These are phyloP conservation scores for Perithous albicinctus DNA, from an alignment of 2,888 invertebrate genomes.

Conservation along the genomic window DNA sequence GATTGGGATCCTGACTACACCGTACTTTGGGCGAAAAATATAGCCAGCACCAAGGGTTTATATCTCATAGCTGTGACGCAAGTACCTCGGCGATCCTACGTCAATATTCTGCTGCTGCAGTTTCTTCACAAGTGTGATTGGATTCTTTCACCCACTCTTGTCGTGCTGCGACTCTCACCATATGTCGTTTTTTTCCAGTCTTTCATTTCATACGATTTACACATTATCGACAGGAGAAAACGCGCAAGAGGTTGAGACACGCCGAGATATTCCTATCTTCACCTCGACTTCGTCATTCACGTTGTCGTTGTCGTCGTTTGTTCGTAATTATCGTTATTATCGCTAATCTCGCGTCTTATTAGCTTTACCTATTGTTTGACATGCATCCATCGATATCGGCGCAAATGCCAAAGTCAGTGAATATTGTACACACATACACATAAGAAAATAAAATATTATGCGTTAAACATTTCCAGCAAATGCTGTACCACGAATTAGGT, in stretches of 20 bases:
- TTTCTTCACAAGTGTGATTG: constrained; percentile 42
- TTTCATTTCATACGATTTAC: constrained; percentile 8
- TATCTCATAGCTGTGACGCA: constrained; percentile 18
- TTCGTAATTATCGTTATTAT: constrained; percentile 58
- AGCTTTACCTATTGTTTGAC: constrained; percentile 78
- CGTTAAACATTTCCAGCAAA: no score
- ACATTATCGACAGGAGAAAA: constrained; percentile 32
- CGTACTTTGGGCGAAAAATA: constrained; percentile 15
- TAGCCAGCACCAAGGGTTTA: not conserved
- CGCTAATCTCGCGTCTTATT: constrained; percentile 77
- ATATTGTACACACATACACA: constrained; percentile 65
- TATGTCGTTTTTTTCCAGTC: not conserved
- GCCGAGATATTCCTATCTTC: constrained; percentile 43
- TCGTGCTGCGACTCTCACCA: not conserved
- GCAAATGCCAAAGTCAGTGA: constrained; percentile 81
- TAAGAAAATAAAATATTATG: no score
- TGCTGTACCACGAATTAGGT: no score
- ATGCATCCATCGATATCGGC: constrained; percentile 76
- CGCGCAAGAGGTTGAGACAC: constrained; percentile 5
- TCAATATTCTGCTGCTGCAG: constrained; percentile 14
- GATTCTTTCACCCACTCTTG: constrained; percentile 27
- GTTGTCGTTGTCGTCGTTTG: constrained; percentile 25
- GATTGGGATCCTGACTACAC: constrained; percentile 32
- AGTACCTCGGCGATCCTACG: constrained; percentile 6
- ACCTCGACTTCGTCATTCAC: constrained; percentile 13